phyloP scores from a whole-genome alignment of 2,888 invertebrate genomes.

The Brachycybe producta region DNA sequence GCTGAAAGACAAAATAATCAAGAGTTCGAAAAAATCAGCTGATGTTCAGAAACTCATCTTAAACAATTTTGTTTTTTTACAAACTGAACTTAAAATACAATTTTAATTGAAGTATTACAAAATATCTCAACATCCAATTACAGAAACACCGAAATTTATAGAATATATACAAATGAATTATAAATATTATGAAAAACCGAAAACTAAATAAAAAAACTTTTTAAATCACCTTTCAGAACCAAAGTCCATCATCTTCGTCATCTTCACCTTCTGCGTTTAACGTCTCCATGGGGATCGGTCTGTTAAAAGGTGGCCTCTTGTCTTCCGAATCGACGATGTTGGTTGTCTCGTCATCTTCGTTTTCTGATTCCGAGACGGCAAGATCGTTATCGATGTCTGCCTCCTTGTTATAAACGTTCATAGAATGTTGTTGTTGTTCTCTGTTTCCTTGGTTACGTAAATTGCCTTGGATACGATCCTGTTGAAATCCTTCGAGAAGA shows the following conservation, averaged over 20 bases:
- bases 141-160: no score
- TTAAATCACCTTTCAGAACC: slow-evolving; percentile 42
- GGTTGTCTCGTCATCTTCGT: slow-evolving; percentile 38
- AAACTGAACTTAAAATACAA: no score
- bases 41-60: no score
- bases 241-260: slow-evolving; percentile 39
- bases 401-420: no score
- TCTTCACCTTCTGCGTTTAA: slow-evolving; percentile 26
- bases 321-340: slow-evolving; percentile 6
- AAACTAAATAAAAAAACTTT: neutral
- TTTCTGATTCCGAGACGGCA: slow-evolving; percentile 64
- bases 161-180: no score
- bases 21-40: no score
- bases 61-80: no score
- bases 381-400: slow-evolving; percentile 56
- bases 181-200: no score
- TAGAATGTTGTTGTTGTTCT: neutral
- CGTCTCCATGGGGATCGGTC: slow-evolving; percentile 17
- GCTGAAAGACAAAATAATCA: no score
- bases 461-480: slow-evolving; percentile 20
- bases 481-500: slow-evolving; percentile 44
- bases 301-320: no score
- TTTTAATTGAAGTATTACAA: no score
- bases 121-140: no score
- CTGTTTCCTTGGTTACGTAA: slow-evolving; percentile 7